A percentile compares a stretch with the other conserved stretches of the same genome.
These are phyloP conservation scores for Recurvirostra avosetta DNA, from an alignment of 2,113 vertebrate genomes.

Conservation along the genomic window DNA sequence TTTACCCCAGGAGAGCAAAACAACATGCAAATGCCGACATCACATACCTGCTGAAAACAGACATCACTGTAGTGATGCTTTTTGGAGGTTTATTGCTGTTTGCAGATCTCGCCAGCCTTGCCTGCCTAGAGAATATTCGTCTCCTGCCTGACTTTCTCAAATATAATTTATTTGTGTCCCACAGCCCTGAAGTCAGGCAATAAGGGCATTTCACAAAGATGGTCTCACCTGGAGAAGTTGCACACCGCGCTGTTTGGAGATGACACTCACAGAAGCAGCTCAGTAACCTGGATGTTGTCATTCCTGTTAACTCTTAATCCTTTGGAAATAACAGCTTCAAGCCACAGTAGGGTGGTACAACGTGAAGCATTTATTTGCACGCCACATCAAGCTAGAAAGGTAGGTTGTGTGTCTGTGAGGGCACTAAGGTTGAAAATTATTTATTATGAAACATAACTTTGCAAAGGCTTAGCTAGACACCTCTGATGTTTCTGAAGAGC, in stretches of 20 bases:
- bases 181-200: not conserved
- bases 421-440: not conserved
- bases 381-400: not conserved
- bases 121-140: not conserved
- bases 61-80: not conserved
- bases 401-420: not conserved
- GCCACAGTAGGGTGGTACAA: not conserved
- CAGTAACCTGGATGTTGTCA: rapidly evolving
- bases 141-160: not conserved
- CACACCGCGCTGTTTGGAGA: not conserved
- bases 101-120: not conserved
- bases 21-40: not conserved
- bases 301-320: not conserved
- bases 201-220: not conserved
- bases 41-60: not conserved
- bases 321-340: not conserved
- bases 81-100: not conserved
- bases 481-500: conserved; percentile 25
- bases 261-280: not conserved
- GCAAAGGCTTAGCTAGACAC: not conserved
- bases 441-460: not conserved
- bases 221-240: not conserved
- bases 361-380: not conserved
- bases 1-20: not conserved
- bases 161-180: not conserved